Evolutionary conservation across 2,113 vertebrate genomes (phyloP), one percentile per base, ranked within the genome.

Genomic region (Balaeniceps rex): DNA sequence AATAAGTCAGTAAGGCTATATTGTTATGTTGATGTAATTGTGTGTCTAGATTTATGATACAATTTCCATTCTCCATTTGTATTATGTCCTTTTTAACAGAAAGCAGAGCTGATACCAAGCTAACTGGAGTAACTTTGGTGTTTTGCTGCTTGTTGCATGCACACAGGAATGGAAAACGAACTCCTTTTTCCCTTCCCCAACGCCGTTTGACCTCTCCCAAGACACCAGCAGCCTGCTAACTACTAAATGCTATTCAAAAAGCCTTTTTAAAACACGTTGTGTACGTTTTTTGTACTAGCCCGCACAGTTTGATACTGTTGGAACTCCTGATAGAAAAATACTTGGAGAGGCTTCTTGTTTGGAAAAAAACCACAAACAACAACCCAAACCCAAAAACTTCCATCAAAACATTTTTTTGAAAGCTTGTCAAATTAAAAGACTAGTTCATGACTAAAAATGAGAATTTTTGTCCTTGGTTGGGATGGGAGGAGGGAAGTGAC

Each of bases 71-170:
- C 96, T 98, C 97, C 98, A 92, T 98, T 98, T 98, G 98, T 98
- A 97, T 98, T 99, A 97, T 98, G 98, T 98, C 97, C 98, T 98
- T 96, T 98, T 98, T 98, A 98, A 98, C 98, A 98, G 97, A 98
- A 98, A 98, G 97, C 98, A 98, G 98, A 98, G 94, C 98, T 99
- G 98, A 99, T 98, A 97, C 97, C 98, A 97, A 97, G 98, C 98
- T 99, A 98, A 98, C 98, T 97, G 98, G 98, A 98, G 98, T 99
- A 98, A 98, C 98, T 98, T 98, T 98, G 98, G 96, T 99, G 97
- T 99, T 98, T 98, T 99, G 98, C 99, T 99, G 98, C 99, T 99
- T 99, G 99, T 99, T 99, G 99, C 99, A 99, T 99, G 99, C 98
- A 98, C 98, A 98, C 98, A 99, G 99, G 99, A 99, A 98, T 99